These are phyloP conservation scores for Todiramphus chloris DNA, from an alignment of 2,113 vertebrate genomes.

Conservation along the genomic window DNA sequence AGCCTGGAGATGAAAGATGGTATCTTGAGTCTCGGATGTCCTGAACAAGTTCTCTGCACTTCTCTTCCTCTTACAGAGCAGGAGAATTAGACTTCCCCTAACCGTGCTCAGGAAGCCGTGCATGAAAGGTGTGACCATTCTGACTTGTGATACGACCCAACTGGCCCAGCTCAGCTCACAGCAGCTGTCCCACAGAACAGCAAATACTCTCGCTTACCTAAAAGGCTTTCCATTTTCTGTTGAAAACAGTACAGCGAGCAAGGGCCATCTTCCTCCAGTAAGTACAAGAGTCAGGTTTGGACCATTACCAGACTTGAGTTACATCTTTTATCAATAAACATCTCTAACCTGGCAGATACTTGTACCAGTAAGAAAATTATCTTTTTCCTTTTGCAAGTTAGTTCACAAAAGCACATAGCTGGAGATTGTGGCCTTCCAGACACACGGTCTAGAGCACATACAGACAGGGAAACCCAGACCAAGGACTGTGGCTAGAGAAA, in stretches of 20 bases:
- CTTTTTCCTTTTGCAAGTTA: constrained; percentile 62
- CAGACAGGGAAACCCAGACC: neutral
- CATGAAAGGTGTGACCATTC: neutral
- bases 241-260: neutral
- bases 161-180: neutral
- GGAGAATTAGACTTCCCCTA: neutral
- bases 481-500: neutral
- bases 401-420: neutral
- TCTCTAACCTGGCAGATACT: neutral
- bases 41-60: neutral
- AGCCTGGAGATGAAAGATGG: neutral
- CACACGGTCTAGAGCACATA: neutral
- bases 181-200: neutral
- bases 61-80: neutral
- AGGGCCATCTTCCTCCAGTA: neutral
- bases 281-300: neutral
- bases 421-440: neutral
- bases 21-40: neutral
- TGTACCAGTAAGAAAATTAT: neutral
- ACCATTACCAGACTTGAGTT: neutral
- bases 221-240: neutral
- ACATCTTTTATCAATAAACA: neutral
- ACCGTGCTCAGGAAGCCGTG: neutral
- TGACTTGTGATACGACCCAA: neutral
- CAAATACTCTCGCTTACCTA: neutral